Base-by-base conservation (phyloP, 2,888 invertebrate genomes). In the Balanococcus diminutus region DNA sequence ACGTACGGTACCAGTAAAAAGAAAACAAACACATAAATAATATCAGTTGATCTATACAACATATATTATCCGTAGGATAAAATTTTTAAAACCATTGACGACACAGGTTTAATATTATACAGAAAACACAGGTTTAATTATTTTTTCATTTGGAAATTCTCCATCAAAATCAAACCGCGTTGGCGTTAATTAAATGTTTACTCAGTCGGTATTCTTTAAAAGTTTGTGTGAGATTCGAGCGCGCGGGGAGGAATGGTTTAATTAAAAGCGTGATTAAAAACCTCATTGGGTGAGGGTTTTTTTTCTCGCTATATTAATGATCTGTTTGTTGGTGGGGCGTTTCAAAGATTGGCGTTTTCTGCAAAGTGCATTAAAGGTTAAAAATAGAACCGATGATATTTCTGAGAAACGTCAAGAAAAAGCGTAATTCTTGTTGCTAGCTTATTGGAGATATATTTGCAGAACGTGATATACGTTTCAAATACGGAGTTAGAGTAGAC, bases 21-120 rank as follows among this genome's bases (percentile, higher is more conserved):
- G 75, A 79, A 79, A 79, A 79, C 75, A 79, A 79, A 79, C 75
- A 79, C 75, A 79, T 79, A 79, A 79, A 79, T 79, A 79, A 79
- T 79, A 79, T 79, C 75, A 79, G 75, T 79, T 79, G 19, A 79
- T 79, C 75, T 79, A 32, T 79, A 79, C 36, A 36, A 36, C 19
- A 22, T 36, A 22, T 36, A 36, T 36, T 28, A 28, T 32, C 16
- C 75, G 36, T 79, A 2, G 75, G 75, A 36, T 32, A 36, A 79
- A 36, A 6, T 79, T 25, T 25, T 79, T 79, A 5, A 79, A 79
- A 36, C 32, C 75, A 36, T 32, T 28, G 72, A 72, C 36, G 75
- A 79, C 75, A 79, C 16, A 22, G 56, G 56, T 56, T 56, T 56
- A 22, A 56, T 79, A 14, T n/a, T 31, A 36, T 36, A 22, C 19